Conservation (phyloP, 2,113 vertebrate species). For the Onychorhynchus coronatus region DNA sequence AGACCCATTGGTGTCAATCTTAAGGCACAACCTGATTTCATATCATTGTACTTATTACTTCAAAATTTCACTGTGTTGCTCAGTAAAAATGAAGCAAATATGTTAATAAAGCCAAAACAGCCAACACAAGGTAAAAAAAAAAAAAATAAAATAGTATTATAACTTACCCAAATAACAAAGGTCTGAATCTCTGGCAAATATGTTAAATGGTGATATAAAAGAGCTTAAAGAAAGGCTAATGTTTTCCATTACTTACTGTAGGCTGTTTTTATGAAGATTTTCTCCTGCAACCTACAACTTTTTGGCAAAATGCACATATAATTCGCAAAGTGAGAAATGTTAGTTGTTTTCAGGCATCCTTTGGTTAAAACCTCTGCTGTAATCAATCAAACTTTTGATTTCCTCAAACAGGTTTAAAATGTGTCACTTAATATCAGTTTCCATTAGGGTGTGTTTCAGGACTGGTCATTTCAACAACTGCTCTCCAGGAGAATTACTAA, state of each 20-base stretch:
- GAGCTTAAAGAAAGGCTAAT: background rate
- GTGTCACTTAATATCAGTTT: slow-evolving; percentile 39
- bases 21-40: background rate
- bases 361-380: background rate
- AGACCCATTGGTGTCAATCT: background rate
- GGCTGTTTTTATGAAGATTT: background rate
- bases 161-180: background rate
- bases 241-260: background rate
- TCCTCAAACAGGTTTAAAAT: slow-evolving; percentile 20
- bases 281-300: background rate
- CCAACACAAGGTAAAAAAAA: background rate
- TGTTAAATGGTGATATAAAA: background rate
- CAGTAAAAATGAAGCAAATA: background rate
- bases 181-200: background rate
- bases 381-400: background rate
- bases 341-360: background rate
- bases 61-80: background rate
- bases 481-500: slow-evolving; percentile 38
- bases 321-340: background rate
- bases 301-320: background rate
- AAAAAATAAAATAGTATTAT: background rate
- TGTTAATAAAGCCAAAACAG: background rate
- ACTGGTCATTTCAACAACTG: background rate
- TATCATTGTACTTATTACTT: background rate
- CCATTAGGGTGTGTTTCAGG: background rate